Conservation (phyloP, 1,140 invertebrate species). For the Heliconius hewitsoni region DNA sequence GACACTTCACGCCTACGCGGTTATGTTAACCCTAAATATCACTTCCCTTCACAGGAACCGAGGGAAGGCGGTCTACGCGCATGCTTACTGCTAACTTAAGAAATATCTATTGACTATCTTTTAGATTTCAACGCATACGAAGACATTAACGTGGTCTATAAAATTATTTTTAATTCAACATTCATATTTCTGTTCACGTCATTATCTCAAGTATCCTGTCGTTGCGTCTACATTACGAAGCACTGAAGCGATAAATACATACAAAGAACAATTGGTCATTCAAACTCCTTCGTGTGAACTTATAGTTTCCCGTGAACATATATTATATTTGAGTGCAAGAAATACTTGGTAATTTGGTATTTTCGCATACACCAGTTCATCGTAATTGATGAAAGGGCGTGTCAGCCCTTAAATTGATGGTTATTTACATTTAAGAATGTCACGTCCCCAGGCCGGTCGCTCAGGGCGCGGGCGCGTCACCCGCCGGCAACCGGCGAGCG, state of each 20-base stretch:
- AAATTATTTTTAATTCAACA: neutral
- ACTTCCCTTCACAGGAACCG: conserved; percentile 8
- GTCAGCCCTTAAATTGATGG: neutral
- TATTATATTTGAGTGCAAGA: neutral
- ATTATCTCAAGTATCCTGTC: conserved; percentile 57
- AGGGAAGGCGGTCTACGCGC: neutral
- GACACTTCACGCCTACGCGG: conserved; percentile 61
- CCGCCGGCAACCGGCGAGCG: conserved; percentile 44
- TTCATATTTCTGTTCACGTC: neutral
- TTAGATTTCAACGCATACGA: conserved; percentile 48
- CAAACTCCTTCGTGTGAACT: conserved; percentile 59
- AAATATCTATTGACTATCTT: conserved; percentile 27
- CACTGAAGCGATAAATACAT: conserved; percentile 76
- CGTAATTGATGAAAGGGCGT: neutral
- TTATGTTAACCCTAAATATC: conserved; percentile 31
- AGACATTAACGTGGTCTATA: neutral
- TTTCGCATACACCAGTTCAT: neutral
- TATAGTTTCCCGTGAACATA: conserved; percentile 17
- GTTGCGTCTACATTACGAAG: conserved; percentile 69
- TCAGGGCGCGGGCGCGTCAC: conserved; percentile 54
- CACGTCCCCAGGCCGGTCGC: conserved; percentile 36
- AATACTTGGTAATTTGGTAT: neutral
- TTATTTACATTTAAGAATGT: conserved; percentile 28
- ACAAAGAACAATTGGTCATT: conserved; percentile 76
- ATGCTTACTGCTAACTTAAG: conserved; percentile 34